A percentile compares a stretch with the other conserved stretches of the same genome.
Conservation (phyloP, 1,140 invertebrate genomes). For the Pogonus chalceus region DNA sequence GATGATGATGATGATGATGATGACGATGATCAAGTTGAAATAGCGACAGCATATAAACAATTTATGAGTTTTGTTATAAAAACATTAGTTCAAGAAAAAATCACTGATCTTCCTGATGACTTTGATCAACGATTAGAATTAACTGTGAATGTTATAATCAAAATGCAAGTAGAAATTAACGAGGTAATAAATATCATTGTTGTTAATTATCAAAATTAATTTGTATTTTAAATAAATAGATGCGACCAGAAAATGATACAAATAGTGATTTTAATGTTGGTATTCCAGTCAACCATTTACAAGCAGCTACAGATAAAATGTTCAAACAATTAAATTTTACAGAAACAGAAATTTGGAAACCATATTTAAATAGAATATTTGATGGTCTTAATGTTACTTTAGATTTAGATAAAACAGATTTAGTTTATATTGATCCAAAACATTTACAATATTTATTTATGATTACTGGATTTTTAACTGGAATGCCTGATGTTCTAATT, state of each 20-base stretch:
- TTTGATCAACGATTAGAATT: conserved; percentile 13
- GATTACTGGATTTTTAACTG: conserved; percentile 44
- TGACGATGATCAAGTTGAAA: conserved; percentile 26
- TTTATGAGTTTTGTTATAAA: conserved; percentile 19
- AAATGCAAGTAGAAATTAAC: conserved; percentile 11
- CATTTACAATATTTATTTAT: conserved; percentile 53
- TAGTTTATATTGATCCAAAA: conserved; percentile 44
- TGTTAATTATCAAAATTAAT: not conserved
- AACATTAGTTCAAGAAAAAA: conserved; percentile 7
- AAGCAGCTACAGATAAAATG: conserved; percentile 46
- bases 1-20: conserved; percentile 20
- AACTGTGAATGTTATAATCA: conserved; percentile 14
- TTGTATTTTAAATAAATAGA: conserved; percentile 12
- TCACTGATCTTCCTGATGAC: conserved; percentile 11
- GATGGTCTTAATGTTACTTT: conserved; percentile 42
- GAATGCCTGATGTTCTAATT: conserved; percentile 40
- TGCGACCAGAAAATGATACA: conserved; percentile 34
- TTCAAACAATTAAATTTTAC: conserved; percentile 40
- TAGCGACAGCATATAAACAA: conserved; percentile 13
- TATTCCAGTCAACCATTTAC: conserved; percentile 40
- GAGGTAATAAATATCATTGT: conserved; percentile 12
- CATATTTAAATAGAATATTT: conserved; percentile 51
- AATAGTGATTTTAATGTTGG: conserved; percentile 45
- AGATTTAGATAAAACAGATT: conserved; percentile 37
- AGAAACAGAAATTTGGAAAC: conserved; percentile 46